phyloP scores from a whole-genome alignment of 2,113 vertebrate genomes.

The Halichoeres trimaculatus region DNA sequence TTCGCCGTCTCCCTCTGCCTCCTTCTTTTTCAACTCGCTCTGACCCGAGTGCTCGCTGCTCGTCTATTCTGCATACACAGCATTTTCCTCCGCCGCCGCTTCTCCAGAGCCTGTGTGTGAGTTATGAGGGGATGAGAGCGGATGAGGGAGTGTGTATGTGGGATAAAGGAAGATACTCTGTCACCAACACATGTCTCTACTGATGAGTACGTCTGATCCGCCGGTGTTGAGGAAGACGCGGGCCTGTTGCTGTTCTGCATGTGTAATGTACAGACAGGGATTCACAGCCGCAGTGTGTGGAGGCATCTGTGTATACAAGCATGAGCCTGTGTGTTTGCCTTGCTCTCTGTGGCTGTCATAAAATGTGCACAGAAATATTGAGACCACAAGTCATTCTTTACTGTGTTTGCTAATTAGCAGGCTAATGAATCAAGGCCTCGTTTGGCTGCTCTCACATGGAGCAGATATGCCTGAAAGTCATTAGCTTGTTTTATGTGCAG shows the following conservation, averaged over 20 bases:
- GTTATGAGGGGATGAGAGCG: conserved; percentile 64
- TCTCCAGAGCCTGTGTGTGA: conserved; percentile 62
- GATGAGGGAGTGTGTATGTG: conserved; percentile 13
- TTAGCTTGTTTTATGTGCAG: conserved; percentile 61
- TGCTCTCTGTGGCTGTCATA: conserved; percentile 16
- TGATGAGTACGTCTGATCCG: conserved; percentile 58
- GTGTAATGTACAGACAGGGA: conserved; percentile 16
- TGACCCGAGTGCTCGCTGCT: conserved; percentile 56
- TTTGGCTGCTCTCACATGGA: conserved; percentile 45
- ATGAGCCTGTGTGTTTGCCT: conserved; percentile 2
- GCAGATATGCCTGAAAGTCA: conserved; percentile 54
- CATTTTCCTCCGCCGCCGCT: conserved; percentile 58
- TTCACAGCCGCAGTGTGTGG: neutral
- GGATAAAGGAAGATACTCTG: conserved; percentile 55
- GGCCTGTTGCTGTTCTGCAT: conserved; percentile 48
- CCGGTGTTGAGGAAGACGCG: conserved; percentile 27
- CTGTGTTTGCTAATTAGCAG: conserved; percentile 66
- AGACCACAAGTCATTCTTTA: conserved; percentile 44
- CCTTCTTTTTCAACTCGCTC: conserved; percentile 42
- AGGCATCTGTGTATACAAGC: conserved; percentile 3
- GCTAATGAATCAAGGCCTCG: conserved; percentile 59
- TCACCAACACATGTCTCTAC: conserved; percentile 55
- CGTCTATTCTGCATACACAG: conserved; percentile 70
- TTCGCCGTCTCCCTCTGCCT: conserved; percentile 27
- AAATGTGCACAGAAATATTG: conserved; percentile 32